Percentiles rank a stretch among this genome's conserved stretches.
Conservation (phyloP, 1,140 invertebrate genomes). For the Odontomachus brunneus region DNA sequence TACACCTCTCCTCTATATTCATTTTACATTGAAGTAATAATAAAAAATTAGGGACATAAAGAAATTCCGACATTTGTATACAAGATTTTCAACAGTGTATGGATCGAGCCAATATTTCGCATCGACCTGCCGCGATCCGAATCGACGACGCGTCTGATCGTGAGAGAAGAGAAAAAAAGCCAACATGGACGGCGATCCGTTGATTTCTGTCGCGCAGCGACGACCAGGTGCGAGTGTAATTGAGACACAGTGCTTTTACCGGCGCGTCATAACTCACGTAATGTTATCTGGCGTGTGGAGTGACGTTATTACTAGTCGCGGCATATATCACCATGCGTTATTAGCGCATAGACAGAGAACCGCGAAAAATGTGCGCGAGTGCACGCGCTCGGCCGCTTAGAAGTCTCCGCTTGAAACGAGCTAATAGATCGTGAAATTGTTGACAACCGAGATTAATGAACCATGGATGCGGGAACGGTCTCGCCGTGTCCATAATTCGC, state of each 20-base stretch:
- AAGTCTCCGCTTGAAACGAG: constrained; percentile 2
- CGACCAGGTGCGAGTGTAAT: background rate
- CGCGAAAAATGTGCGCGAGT: constrained; percentile 11
- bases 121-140: too few relatives aligned
- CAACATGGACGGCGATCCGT: background rate
- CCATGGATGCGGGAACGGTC: background rate
- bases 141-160: too few relatives aligned
- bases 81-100: too few relatives aligned
- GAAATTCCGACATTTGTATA: too few relatives aligned
- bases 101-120: too few relatives aligned
- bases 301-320: constrained; percentile 6
- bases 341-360: constrained; percentile 7
- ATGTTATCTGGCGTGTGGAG: background rate
- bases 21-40: too few relatives aligned
- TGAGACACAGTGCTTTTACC: background rate
- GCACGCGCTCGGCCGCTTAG: background rate
- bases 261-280: background rate
- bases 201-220: background rate
- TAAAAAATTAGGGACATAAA: too few relatives aligned
- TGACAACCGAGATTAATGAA: constrained; percentile 55
- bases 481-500: constrained; percentile 30
- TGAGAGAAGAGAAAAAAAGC: too few relatives aligned
- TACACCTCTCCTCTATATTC: too few relatives aligned
- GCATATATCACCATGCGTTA: constrained; percentile 10
- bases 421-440: constrained; percentile 58